Conservation (phyloP, 23 tunicate species). For the Trididemnum miniatum region DNA sequence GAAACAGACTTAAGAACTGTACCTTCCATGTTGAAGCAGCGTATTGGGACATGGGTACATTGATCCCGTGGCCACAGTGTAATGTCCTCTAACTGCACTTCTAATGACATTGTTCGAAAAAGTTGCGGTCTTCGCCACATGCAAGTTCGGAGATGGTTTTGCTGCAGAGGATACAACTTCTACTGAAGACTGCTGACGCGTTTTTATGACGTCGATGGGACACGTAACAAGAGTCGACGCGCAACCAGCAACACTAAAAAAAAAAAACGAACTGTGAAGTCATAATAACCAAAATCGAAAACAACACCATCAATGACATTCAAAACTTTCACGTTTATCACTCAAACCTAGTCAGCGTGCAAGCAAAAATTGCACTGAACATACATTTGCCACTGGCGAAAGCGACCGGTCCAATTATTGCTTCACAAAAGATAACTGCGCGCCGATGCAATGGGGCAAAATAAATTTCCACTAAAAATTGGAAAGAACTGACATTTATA, state of each 20-base stretch:
- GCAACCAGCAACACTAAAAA: slow-evolving; percentile 56
- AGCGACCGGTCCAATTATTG: too few species aligned
- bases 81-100: slow-evolving; percentile 33
- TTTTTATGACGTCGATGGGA: slow-evolving; percentile 86
- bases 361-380: too few species aligned
- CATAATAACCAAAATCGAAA: neutral
- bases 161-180: slow-evolving; percentile 19
- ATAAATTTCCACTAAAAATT: too few species aligned
- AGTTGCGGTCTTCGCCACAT: neutral
- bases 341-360: neutral
- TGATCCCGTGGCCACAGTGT: slow-evolving; percentile 25
- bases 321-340: neutral
- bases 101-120: neutral
- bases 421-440: too few species aligned
- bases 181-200: slow-evolving; percentile 83
- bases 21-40: slow-evolving; percentile 66
- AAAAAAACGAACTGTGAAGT: neutral
- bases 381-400: too few species aligned
- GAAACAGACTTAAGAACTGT: too few species aligned
- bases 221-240: slow-evolving; percentile 78
- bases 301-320: neutral
- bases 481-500: too few species aligned
- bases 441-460: too few species aligned
- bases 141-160: neutral
- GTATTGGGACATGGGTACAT: neutral